Conservation (phyloP, 2,888 invertebrate species). For the Anticlea derivata region DNA sequence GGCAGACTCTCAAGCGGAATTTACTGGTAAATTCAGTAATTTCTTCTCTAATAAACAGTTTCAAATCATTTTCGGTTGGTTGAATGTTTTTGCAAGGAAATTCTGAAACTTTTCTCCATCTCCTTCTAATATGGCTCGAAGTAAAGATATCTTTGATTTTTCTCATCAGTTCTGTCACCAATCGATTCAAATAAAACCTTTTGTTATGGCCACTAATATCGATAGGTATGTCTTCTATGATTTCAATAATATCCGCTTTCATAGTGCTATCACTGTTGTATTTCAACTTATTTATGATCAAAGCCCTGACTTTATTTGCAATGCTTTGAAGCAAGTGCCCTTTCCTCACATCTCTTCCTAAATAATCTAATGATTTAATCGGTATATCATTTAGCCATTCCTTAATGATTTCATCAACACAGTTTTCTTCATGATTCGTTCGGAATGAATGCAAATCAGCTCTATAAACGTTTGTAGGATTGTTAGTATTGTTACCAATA, state of each 20-base stretch:
- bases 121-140: slow-evolving; percentile 7
- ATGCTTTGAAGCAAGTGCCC: slow-evolving; percentile 37
- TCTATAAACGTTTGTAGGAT: slow-evolving; percentile 24
- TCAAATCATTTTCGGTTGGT: slow-evolving; percentile 47
- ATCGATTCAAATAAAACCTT: slow-evolving; percentile 40
- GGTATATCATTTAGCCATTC: slow-evolving; percentile 50
- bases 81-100: slow-evolving; percentile 30
- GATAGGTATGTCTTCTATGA: slow-evolving; percentile 48
- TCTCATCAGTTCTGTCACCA: slow-evolving; percentile 47
- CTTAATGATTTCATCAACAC: slow-evolving; percentile 42
- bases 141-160: slow-evolving; percentile 28
- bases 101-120: slow-evolving; percentile 1
- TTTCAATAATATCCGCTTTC: slow-evolving; percentile 42
- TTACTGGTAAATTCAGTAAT: slow-evolving; percentile 42
- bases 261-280: slow-evolving; percentile 34
- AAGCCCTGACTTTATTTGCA: slow-evolving; percentile 39
- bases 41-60: slow-evolving; percentile 43
- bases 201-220: slow-evolving; percentile 39
- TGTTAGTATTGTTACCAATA: slow-evolving; percentile 8
- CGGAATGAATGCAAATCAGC: slow-evolving; percentile 29
- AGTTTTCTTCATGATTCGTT: slow-evolving; percentile 12
- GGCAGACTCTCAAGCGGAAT: slow-evolving; percentile 35
- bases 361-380: slow-evolving; percentile 38
- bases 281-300: slow-evolving; percentile 37
- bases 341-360: slow-evolving; percentile 37